Evolutionary conservation across 2,113 vertebrate species (phyloP).

Genomic region (Bettongia penicillata): DNA sequence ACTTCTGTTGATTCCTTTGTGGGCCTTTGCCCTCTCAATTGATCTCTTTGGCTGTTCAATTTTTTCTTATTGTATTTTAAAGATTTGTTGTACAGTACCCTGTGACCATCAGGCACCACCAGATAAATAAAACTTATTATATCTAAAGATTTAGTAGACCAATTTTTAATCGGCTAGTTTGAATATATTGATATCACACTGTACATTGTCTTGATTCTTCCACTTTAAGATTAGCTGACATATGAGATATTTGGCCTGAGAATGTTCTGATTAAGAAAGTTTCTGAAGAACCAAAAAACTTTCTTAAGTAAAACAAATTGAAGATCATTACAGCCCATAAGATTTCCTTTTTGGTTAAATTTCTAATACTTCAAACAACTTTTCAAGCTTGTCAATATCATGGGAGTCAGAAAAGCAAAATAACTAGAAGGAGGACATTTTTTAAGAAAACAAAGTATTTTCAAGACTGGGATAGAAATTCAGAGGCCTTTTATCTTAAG

Average conservation of each 20-base stretch:
- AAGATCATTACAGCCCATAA: neutral
- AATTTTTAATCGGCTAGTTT: slow-evolving; percentile 64
- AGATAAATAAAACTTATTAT: slow-evolving; percentile 76
- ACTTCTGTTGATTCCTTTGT: slow-evolving; percentile 62
- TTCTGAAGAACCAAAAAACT: slow-evolving; percentile 11
- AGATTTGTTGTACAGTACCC: slow-evolving; percentile 78
- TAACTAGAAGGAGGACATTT: neutral
- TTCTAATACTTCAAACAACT: neutral
- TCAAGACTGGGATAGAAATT: neutral
- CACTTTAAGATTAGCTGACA: neutral
- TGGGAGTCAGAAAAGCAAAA: neutral
- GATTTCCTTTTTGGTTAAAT: neutral
- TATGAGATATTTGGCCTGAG: slow-evolving; percentile 5
- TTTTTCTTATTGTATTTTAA: slow-evolving; percentile 79
- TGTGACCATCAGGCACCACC: slow-evolving; percentile 75
- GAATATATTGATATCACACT: slow-evolving; percentile 30
- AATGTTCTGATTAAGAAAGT: slow-evolving; percentile 8
- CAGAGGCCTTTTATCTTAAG: neutral
- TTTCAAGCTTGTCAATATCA: neutral
- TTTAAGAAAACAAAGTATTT: neutral
- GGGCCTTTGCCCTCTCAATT: slow-evolving; percentile 69
- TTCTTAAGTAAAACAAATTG: slow-evolving; percentile 12
- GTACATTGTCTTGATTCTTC: slow-evolving; percentile 40
- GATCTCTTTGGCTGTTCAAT: slow-evolving; percentile 74
- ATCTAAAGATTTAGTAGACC: slow-evolving; percentile 69